A percentile compares a stretch with the other conserved stretches of the same genome.
Evolutionary conservation across 23 tunicate genomes (phyloP).

Genomic region (Trididemnum miniatum): DNA sequence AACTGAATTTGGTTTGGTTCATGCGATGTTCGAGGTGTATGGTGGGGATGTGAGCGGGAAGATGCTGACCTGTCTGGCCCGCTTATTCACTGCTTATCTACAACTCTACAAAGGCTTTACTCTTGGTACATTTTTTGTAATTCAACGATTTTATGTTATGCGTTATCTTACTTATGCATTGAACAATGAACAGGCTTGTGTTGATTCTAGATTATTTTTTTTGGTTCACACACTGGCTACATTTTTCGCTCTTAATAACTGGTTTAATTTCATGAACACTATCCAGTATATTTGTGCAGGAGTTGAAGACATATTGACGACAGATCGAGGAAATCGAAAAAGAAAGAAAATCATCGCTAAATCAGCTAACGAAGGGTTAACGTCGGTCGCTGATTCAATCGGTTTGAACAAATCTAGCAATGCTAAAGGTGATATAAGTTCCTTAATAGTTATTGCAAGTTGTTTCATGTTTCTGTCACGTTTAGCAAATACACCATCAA

Average conservation of each 20-base stretch:
- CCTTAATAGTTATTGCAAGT: no score
- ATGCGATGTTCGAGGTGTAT: constrained; percentile 76
- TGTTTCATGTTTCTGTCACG: no score
- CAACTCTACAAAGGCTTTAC: constrained; percentile 93
- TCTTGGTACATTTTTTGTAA: constrained; percentile 46
- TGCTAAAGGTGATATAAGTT: no score
- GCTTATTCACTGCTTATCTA: constrained; percentile 77
- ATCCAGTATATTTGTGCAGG: constrained; percentile 44
- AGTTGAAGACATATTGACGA: constrained; percentile 78
- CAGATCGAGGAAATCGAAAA: constrained; percentile 36
- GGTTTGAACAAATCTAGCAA: no score
- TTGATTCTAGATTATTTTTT: no score
- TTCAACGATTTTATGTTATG: not conserved
- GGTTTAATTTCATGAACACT: no score
- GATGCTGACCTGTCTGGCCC: constrained; percentile 74
- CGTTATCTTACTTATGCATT: no score
- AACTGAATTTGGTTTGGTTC: constrained; percentile 79
- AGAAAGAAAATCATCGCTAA: constrained; percentile 40
- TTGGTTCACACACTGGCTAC: no score
- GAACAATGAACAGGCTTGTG: no score
- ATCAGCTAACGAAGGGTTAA: not conserved
- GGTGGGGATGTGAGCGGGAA: constrained; percentile 81
- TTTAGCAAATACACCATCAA: no score
- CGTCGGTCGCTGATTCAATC: not conserved
- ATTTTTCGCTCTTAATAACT: no score